Percentiles rank a stretch among this genome's conserved stretches.
These are phyloP conservation scores for Argyrosomus japonicus DNA, from an alignment of 2,113 vertebrate genomes.

Conservation along the genomic window DNA sequence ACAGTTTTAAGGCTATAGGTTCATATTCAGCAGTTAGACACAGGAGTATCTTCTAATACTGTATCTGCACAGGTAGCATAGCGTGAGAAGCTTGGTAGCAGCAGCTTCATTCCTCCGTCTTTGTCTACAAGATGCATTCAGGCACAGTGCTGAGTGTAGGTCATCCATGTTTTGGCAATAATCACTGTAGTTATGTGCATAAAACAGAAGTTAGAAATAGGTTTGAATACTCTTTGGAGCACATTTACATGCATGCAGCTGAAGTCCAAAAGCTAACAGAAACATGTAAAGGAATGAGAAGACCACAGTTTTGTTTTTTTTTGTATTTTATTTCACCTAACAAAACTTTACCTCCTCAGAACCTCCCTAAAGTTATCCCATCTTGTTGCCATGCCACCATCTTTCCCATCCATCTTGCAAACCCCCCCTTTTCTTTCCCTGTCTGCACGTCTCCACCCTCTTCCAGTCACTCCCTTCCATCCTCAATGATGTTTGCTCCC, in stretches of 20 bases:
- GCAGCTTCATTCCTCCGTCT: not conserved
- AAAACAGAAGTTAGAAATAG: too few relatives aligned
- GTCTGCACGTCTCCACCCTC: slow-evolving; percentile 22
- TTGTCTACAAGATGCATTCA: not conserved
- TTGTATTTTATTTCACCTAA: not conserved
- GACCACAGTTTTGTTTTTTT: not conserved
- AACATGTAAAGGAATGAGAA: not conserved
- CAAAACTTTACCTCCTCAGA: too few relatives aligned
- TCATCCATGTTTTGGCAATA: not conserved
- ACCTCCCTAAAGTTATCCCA: not conserved
- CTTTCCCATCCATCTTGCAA: not conserved
- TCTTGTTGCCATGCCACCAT: slow-evolving; percentile 26
- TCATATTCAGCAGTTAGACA: not conserved
- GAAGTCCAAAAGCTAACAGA: not conserved
- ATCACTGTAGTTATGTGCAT: too few relatives aligned
- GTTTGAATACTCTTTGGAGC: too few relatives aligned
- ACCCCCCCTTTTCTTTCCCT: slow-evolving; percentile 6
- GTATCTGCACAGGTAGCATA: not conserved
- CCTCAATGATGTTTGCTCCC: slow-evolving; percentile 44
- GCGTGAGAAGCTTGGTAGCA: not conserved
- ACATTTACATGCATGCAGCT: not conserved
- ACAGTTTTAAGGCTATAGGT: not conserved
- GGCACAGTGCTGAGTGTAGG: not conserved
- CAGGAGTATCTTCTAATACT: not conserved
- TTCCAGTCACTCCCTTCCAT: slow-evolving; percentile 39